Conservation (phyloP, 2,888 invertebrate genomes). For the Drosophila melanocephala region DNA sequence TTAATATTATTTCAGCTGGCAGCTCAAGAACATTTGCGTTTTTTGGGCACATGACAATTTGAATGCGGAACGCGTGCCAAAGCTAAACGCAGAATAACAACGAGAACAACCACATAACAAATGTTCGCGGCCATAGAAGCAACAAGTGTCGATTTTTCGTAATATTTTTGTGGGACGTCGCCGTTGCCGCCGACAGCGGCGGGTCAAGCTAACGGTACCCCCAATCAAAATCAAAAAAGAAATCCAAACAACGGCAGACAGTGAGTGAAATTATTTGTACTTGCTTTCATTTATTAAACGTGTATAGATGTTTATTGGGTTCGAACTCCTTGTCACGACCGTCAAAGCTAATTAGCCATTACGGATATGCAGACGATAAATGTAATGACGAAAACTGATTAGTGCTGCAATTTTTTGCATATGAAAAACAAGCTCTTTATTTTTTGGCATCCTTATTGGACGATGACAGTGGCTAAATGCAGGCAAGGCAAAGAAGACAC, state of each 20-base stretch:
- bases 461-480: conserved; percentile 39
- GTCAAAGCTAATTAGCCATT: conserved; percentile 39
- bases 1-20: conserved; percentile 24
- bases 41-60: conserved; percentile 50
- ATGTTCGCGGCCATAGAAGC: conserved; percentile 45
- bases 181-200: conserved; percentile 46
- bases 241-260: conserved; percentile 63
- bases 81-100: conserved; percentile 31
- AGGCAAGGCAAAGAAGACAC: conserved; percentile 47
- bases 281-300: conserved; percentile 61
- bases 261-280: conserved; percentile 69
- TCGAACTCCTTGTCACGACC: conserved; percentile 38
- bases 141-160: conserved; percentile 56
- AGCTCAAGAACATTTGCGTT: conserved; percentile 50
- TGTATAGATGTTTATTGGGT: conserved; percentile 28
- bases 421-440: conserved; percentile 10
- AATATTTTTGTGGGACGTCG: conserved; percentile 30
- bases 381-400: conserved; percentile 2
- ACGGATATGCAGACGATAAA: conserved; percentile 16
- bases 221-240: conserved; percentile 60
- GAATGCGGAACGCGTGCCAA: conserved; percentile 60
- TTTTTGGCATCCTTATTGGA: conserved; percentile 31
- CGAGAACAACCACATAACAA: conserved; percentile 37
- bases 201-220: conserved; percentile 74
- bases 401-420: conserved; percentile 37